phyloP scores from a whole-genome alignment of 2,113 vertebrate species.

The Hemiprocne comata region DNA sequence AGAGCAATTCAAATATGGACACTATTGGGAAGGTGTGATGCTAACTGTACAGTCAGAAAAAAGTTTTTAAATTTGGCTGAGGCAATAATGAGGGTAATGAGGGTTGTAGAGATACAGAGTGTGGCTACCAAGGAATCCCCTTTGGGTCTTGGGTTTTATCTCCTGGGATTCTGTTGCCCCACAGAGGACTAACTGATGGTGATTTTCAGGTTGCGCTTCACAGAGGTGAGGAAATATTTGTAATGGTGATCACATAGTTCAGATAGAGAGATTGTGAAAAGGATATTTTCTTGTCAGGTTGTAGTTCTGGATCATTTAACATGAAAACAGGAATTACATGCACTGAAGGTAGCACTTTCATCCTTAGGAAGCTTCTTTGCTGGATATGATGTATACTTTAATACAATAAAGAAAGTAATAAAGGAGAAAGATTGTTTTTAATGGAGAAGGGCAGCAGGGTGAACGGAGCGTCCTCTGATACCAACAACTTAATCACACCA shows the following conservation, averaged over 20 bases:
- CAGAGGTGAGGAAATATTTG: not conserved
- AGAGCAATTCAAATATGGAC: not conserved
- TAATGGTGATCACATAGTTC: not conserved
- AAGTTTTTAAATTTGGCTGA: constrained; percentile 42
- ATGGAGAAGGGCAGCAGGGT: not conserved
- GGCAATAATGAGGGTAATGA: not conserved
- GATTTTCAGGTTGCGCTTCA: not conserved
- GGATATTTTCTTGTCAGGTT: not conserved
- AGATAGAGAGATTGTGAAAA: not conserved
- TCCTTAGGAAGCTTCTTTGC: not conserved
- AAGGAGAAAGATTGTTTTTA: not conserved
- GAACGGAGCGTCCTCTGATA: not conserved
- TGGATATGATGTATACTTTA: not conserved
- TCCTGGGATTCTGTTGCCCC: not conserved
- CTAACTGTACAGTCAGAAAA: not conserved
- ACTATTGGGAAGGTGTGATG: constrained; percentile 35
- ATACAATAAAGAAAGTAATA: not conserved
- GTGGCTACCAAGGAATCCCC: not conserved
- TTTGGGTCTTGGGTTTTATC: not conserved
- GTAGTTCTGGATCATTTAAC: not conserved
- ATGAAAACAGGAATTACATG: not conserved
- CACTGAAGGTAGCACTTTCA: not conserved
- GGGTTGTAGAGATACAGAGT: not conserved
- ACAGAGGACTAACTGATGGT: not conserved
- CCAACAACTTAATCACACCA: not conserved